These are phyloP conservation scores for Lacanobia wlatinum DNA, from an alignment of 2,888 invertebrate species.

Conservation along the genomic window DNA sequence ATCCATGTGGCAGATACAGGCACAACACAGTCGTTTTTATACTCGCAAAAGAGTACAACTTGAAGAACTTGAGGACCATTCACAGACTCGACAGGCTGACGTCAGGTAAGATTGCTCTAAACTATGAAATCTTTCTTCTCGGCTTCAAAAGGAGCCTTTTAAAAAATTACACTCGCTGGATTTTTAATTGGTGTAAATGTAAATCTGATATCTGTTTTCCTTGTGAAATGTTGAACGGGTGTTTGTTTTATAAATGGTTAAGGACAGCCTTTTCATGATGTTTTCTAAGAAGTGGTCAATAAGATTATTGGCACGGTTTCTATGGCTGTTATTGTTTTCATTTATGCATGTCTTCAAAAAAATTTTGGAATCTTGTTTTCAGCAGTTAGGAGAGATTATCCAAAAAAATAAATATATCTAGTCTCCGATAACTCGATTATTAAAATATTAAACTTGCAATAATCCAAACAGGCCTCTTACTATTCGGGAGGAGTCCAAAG, in stretches of 20 bases:
- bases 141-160: constrained; percentile 25
- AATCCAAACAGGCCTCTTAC: constrained; percentile 91
- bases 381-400: background rate
- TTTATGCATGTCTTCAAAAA: background rate
- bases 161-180: constrained; percentile 29
- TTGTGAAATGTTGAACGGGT: constrained; percentile 9
- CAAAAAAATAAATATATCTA: background rate
- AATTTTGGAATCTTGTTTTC: background rate
- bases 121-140: constrained; percentile 33
- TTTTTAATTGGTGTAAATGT: constrained; percentile 24
- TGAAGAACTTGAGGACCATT: constrained; percentile 97
- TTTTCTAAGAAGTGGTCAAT: background rate
- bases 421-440: background rate
- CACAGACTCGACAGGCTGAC: constrained; percentile 99
- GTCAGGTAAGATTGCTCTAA: constrained; percentile 91
- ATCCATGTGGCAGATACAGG: constrained; percentile 99
- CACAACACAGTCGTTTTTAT: constrained; percentile 99
- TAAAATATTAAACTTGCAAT: constrained; percentile 5
- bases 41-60: constrained; percentile 98
- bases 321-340: background rate
- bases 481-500: constrained; percentile 98
- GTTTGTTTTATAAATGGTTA: constrained; percentile 17
- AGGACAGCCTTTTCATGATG: background rate
- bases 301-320: background rate
- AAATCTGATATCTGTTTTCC: constrained; percentile 17